Evolutionary conservation across 2,113 vertebrate species (phyloP), one percentile per base, ranked within the genome.

Genomic region (Nanger granti): DNA sequence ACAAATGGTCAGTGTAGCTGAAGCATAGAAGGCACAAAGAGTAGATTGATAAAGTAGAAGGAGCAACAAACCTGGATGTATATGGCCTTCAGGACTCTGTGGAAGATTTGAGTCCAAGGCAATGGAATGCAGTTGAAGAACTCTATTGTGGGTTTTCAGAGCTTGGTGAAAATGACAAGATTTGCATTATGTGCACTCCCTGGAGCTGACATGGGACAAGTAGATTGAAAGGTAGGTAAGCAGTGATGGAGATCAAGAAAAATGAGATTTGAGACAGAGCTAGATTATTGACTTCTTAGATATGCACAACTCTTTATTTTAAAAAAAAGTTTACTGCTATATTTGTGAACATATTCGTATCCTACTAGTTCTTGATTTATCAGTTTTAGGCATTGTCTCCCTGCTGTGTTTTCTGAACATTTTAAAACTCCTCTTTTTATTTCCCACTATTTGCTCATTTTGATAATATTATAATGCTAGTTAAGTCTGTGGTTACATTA

Each of bases 111-210:
- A 37, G 55, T 66, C 8, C 87, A 62, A 91, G 69, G 13, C 37
- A 57, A 3, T 88, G 37, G 5, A 29, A 60, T 12, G 7, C 15
- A 29, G n/a, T 8, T 29, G 24, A 41, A 57, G 34, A 94, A 9
- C 13, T 57, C 20, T 37, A 11, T 92, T 87, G 44, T 69, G 29
- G 37, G 37, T 83, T 86, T 79, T 49, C 49, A 10, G 52, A 79
- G 29, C 55, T 94, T 8, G 24, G 18, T 60, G 49, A 95, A 86
- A 55, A 82, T 59, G 15, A 17, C 6, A 93, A 44, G 69, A 57
- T 95, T 69, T 57, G 5, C 37, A 41, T 79, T 97, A 60, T 89
- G 29, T 94, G 89, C 41, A 28, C 29, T 79, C 29, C 54, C 10
- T 86, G 37, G 12, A 60, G 15, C 9, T 89, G 86, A 55, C 20